Evolutionary conservation across 64 coral and sea anemone genomes (phyloP).

Genomic region (Catalaphyllia jardinei): DNA sequence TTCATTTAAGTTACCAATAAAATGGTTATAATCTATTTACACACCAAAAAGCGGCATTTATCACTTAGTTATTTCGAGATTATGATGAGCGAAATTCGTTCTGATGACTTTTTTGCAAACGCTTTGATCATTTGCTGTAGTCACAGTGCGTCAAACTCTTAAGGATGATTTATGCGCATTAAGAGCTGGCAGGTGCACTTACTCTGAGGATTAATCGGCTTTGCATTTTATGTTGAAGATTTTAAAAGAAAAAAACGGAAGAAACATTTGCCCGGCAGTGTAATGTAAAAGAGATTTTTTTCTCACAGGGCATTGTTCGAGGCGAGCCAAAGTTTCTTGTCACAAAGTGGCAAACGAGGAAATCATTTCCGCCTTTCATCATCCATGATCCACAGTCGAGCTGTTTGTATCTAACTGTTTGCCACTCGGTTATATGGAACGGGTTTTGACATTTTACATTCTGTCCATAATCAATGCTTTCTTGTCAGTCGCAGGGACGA

Average conservation of each 20-base stretch:
- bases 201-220: background rate
- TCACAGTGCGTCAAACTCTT: background rate
- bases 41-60: no score
- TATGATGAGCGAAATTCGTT: background rate
- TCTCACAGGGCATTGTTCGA: no score
- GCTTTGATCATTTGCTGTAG: background rate
- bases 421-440: background rate
- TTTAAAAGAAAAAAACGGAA: background rate
- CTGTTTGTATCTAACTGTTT: background rate
- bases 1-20: no score
- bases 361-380: no score
- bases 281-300: no score
- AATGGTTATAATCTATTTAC: no score
- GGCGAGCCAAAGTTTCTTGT: no score
- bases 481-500: slow-evolving; percentile 72
- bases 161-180: slow-evolving; percentile 14
- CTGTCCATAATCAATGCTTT: slow-evolving; percentile 69
- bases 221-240: background rate
- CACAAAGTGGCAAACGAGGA: no score
- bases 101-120: background rate
- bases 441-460: background rate
- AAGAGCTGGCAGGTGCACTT: background rate
- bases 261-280: no score
- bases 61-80: no score
- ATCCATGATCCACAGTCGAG: background rate